Evolutionary conservation across 2,888 invertebrate genomes (phyloP).

Genomic region (Habroteleia sp.): DNA sequence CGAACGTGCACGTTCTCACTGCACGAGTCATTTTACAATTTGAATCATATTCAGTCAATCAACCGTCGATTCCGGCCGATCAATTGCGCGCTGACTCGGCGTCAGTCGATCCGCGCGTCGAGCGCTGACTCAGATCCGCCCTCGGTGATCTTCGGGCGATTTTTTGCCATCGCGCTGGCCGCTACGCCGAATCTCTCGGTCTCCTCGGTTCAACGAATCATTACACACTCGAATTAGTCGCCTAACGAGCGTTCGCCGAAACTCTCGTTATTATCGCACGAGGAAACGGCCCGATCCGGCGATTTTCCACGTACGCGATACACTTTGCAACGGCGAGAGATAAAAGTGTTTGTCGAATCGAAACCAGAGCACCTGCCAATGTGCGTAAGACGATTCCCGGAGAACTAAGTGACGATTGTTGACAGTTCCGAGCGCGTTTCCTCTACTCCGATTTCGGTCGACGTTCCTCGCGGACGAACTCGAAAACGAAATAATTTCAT

Average conservation of each 20-base stretch:
- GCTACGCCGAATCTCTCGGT: conserved; percentile 16
- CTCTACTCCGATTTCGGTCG: conserved; percentile 48
- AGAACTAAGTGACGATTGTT: conserved; percentile 60
- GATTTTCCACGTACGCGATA: conserved; percentile 34
- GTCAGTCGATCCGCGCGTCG: conserved; percentile 71
- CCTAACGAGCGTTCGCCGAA: too few species aligned
- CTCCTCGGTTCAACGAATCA: conserved; percentile 41
- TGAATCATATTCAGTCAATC: too few species aligned
- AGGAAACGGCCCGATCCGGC: conserved; percentile 23
- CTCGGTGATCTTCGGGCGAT: conserved; percentile 57
- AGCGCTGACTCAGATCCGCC: conserved; percentile 80
- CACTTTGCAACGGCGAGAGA: conserved; percentile 23
- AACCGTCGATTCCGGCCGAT: too few species aligned
- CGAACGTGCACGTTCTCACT: too few species aligned
- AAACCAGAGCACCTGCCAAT: conserved; percentile 38
- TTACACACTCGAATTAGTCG: too few species aligned
- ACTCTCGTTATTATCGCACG: too few species aligned
- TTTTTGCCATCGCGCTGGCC: conserved; percentile 22
- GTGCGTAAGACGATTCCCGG: conserved; percentile 57
- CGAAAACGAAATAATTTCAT: too few species aligned
- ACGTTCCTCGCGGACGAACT: not conserved
- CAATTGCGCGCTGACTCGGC: conserved; percentile 80
- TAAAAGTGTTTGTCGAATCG: conserved; percentile 37
- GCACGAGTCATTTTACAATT: too few species aligned
- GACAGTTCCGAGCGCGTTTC: conserved; percentile 49